Evolutionary conservation across 2,113 vertebrate genomes (phyloP).

Genomic region (Hoplias malabaricus): DNA sequence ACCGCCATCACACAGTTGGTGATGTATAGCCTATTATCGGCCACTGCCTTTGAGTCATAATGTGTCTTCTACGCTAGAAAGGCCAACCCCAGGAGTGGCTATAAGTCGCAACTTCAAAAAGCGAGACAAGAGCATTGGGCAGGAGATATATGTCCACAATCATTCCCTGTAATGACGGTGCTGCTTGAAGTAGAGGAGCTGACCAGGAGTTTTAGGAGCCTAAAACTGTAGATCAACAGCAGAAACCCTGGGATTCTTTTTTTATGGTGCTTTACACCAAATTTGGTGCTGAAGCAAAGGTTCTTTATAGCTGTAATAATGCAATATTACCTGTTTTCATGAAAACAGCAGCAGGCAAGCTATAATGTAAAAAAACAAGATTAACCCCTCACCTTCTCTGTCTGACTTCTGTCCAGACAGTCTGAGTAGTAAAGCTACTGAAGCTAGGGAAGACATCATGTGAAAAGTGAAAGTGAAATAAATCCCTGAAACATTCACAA

Average conservation of each 20-base stretch:
- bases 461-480: neutral
- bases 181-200: constrained; percentile 56
- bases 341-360: constrained; percentile 49
- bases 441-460: neutral
- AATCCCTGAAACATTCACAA: neutral
- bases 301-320: constrained; percentile 67
- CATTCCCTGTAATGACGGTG: constrained; percentile 68
- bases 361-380: constrained; percentile 62
- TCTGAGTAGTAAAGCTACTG: neutral
- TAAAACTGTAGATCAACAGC: constrained; percentile 68
- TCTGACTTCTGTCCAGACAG: neutral
- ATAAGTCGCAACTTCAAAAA: constrained; percentile 65
- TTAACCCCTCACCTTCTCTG: constrained; percentile 28
- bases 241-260: constrained; percentile 47
- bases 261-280: constrained; percentile 62
- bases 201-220: constrained; percentile 54
- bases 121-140: constrained; percentile 54
- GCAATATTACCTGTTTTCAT: constrained; percentile 61
- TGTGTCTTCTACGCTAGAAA: constrained; percentile 62
- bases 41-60: constrained; percentile 61
- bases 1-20: constrained; percentile 46
- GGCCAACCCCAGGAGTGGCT: constrained; percentile 56
- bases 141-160: constrained; percentile 68
- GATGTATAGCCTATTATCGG: constrained; percentile 65
- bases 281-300: constrained; percentile 39